Conservation (phyloP, 2,797 vertebrate genomes). For the Mus caroli region DNA sequence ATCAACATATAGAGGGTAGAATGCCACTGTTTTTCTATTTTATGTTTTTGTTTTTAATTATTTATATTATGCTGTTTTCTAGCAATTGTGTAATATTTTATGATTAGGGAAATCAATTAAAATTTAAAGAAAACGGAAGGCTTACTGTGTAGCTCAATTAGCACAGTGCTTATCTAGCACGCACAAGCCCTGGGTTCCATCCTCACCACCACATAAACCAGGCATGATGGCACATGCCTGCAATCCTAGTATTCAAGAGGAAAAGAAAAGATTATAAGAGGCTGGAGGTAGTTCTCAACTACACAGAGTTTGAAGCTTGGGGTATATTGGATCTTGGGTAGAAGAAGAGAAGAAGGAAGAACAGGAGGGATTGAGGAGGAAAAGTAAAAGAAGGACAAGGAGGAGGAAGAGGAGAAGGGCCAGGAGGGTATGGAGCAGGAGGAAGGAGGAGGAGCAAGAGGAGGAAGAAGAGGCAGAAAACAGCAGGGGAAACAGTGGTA, state of each 20-base stretch:
- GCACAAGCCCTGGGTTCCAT: not conserved
- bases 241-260: not conserved
- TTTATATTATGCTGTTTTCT: not conserved
- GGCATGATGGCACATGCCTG: too few species aligned
- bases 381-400: not conserved
- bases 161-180: not conserved
- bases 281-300: not conserved
- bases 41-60: constrained; percentile 41
- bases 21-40: not conserved
- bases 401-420: too few species aligned
- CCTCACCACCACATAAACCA: not conserved
- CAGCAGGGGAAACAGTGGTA: not conserved
- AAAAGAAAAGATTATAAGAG: too few species aligned
- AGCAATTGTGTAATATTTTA: constrained; percentile 20
- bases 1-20: not conserved
- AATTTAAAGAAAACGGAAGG: not conserved
- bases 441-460: not conserved
- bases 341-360: not conserved
- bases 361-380: not conserved
- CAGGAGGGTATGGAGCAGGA: not conserved
- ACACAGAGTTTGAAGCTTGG: not conserved
- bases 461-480: not conserved
- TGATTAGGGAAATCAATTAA: constrained; percentile 26
- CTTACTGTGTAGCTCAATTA: not conserved
- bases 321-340: not conserved